Percentiles rank a stretch among this genome's conserved stretches.
Conservation (phyloP, 2,888 invertebrate species). For the Bombylius discolor region DNA sequence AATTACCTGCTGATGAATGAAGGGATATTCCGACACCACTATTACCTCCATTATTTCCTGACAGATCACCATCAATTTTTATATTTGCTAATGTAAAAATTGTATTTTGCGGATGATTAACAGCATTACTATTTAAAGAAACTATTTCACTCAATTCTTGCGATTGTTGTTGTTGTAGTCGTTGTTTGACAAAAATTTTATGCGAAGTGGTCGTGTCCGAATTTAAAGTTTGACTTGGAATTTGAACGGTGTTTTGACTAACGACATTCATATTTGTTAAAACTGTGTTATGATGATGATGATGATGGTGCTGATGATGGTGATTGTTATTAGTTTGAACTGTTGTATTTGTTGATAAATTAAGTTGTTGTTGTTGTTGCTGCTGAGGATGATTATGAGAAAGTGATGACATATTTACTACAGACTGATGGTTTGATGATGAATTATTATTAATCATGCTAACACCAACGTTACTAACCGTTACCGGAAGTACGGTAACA, state of each 20-base stretch:
- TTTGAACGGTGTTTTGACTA: background rate
- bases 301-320: background rate
- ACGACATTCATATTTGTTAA: background rate
- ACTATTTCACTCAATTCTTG: background rate
- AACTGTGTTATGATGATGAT: background rate
- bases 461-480: background rate
- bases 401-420: background rate
- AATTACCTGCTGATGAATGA: background rate
- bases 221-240: background rate
- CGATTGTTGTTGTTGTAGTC: background rate
- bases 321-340: background rate
- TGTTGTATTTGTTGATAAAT: background rate
- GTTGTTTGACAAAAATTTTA: background rate
- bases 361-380: background rate
- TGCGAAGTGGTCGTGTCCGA: background rate
- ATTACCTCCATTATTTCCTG: conserved; percentile 13
- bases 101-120: conserved; percentile 12
- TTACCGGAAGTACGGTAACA: background rate
- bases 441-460: background rate
- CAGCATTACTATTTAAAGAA: background rate
- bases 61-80: conserved; percentile 12
- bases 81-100: conserved; percentile 24
- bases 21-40: background rate
- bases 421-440: background rate
- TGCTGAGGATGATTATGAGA: background rate